Evolutionary conservation across 2,888 invertebrate species (phyloP).

Genomic region (Lasioglossum marginatum): DNA sequence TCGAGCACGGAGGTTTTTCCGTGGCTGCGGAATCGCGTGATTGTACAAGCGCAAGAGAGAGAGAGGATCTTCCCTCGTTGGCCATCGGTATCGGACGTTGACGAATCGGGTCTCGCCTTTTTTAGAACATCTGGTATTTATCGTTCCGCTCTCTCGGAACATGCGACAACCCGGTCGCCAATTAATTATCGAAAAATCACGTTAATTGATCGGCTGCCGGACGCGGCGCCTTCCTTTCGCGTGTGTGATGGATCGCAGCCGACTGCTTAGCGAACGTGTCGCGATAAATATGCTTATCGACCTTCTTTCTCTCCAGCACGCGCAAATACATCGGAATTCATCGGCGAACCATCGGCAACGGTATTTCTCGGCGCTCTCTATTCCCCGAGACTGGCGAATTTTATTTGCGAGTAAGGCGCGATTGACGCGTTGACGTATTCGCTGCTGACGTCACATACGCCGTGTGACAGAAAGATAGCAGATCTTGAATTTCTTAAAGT

Average conservation of each 20-base stretch:
- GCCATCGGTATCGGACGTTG: constrained; percentile 50
- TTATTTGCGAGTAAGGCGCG: not conserved
- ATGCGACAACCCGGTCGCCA: constrained; percentile 56
- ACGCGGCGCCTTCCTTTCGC: constrained; percentile 61
- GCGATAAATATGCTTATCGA: constrained; percentile 7
- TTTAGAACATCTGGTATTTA: constrained; percentile 66
- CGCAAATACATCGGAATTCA: not conserved
- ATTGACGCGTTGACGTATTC: not conserved
- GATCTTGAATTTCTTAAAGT: not conserved
- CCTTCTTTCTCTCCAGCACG: not conserved
- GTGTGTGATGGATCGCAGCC: constrained; percentile 36
- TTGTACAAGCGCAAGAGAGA: constrained; percentile 52
- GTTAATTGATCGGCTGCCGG: constrained; percentile 72
- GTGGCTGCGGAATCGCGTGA: constrained; percentile 50
- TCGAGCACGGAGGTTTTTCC: constrained; percentile 61
- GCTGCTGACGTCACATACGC: not conserved
- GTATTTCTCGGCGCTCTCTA: not conserved
- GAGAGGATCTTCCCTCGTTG: not conserved
- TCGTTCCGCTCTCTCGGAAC: constrained; percentile 43
- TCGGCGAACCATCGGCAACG: not conserved
- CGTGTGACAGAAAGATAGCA: not conserved
- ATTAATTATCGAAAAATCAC: constrained; percentile 73
- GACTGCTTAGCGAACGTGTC: constrained; percentile 1
- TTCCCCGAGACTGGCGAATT: not conserved
- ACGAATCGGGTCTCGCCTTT: constrained; percentile 71